Conservation (phyloP, 2,113 vertebrate species). For the Noturus placidus region DNA sequence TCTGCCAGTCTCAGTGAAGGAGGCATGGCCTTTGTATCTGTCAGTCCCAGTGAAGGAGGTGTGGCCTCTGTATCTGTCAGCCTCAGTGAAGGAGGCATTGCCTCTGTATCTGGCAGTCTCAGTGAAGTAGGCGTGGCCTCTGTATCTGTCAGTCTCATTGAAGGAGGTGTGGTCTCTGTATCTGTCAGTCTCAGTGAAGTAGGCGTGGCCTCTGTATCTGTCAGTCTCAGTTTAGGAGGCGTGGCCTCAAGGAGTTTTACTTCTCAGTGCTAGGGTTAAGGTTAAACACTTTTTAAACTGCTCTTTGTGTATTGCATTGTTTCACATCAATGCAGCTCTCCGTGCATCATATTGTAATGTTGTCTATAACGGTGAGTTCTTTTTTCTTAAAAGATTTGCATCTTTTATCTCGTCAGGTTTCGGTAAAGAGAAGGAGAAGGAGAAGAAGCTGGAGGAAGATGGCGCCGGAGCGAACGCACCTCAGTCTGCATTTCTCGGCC, state of each 20-base stretch:
- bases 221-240: not conserved
- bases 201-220: not conserved
- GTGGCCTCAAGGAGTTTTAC: not conserved
- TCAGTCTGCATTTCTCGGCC: slow-evolving; percentile 95
- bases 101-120: not conserved
- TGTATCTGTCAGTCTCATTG: not conserved
- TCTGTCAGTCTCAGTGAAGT: not conserved
- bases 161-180: not conserved
- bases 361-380: not conserved
- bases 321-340: not conserved
- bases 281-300: not conserved
- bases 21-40: not conserved
- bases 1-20: not conserved
- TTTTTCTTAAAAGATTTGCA: not conserved
- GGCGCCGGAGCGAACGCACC: slow-evolving; percentile 72
- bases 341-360: not conserved
- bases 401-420: slow-evolving; percentile 74
- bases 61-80: not conserved
- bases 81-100: not conserved
- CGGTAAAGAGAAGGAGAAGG: slow-evolving; percentile 83
- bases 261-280: not conserved
- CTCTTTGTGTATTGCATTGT: not conserved
- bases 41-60: not conserved
- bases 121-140: not conserved
- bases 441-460: slow-evolving; percentile 94